These are phyloP conservation scores for Drosophila rhopaloa DNA, from an alignment of 1,140 invertebrate species.

Conservation along the genomic window DNA sequence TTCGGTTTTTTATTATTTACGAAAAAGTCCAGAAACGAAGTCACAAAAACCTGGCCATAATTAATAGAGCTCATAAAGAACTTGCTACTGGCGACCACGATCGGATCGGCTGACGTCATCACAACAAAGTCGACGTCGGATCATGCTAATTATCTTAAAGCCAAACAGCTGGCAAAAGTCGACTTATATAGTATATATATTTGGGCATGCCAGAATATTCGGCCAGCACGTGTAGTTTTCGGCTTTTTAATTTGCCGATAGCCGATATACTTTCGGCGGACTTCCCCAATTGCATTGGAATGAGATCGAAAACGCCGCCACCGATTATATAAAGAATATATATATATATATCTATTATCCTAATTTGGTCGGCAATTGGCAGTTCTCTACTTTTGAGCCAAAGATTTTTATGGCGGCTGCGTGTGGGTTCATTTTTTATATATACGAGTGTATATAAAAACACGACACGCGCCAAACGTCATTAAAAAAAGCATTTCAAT, in stretches of 20 bases:
- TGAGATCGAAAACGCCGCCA: constrained; percentile 7
- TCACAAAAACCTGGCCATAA: constrained; percentile 35
- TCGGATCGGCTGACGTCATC: constrained; percentile 26
- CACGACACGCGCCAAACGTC: constrained; percentile 63
- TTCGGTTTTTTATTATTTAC: neutral
- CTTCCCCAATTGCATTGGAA: neutral
- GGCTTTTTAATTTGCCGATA: neutral
- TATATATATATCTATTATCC: constrained; percentile 23
- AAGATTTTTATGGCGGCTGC: constrained; percentile 51
- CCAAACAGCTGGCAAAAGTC: constrained; percentile 19
- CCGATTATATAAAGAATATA: constrained; percentile 10
- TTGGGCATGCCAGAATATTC: constrained; percentile 6
- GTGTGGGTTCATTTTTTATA: constrained; percentile 31
- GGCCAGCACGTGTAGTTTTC: constrained; percentile 27
- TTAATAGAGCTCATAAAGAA: constrained; percentile 46
- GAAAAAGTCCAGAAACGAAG: constrained; percentile 11
- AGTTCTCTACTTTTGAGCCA: constrained; percentile 54
- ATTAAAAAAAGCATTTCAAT: constrained; percentile 45
- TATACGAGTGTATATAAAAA: constrained; percentile 8
- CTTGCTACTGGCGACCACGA: constrained; percentile 30
- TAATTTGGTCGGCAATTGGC: constrained; percentile 58
- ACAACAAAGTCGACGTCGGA: constrained; percentile 11
- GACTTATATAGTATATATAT: neutral
- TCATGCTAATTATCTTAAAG: constrained; percentile 32
- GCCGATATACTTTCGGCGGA: neutral